phyloP scores from a whole-genome alignment of 2,888 invertebrate species.

The Diaphora mendica region DNA sequence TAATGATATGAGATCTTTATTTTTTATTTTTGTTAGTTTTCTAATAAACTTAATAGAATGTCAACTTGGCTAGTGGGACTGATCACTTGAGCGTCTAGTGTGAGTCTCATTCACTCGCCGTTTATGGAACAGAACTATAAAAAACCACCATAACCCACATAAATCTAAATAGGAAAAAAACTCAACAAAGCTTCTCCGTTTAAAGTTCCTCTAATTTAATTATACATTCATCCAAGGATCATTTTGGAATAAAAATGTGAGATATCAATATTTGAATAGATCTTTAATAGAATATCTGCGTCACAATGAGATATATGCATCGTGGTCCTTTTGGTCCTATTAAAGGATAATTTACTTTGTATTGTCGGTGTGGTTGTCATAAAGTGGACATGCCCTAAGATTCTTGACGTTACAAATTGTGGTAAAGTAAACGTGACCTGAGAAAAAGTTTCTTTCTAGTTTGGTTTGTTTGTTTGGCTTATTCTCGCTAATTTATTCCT shows the following conservation, averaged over 20 bases:
- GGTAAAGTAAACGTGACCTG: background rate
- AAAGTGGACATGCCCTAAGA: constrained; percentile 34
- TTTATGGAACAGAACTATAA: background rate
- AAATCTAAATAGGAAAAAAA: constrained; percentile 5
- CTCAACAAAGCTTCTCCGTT: constrained; percentile 11
- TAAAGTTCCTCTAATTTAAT: constrained; percentile 44
- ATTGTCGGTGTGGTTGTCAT: constrained; percentile 66
- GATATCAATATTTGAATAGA: constrained; percentile 46
- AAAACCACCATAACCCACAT: background rate
- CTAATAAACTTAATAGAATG: too few relatives aligned
- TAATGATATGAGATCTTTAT: too few relatives aligned
- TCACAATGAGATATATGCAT: constrained; percentile 40
- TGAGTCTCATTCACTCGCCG: background rate
- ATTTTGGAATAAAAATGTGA: constrained; percentile 29
- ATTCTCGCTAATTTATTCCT: background rate
- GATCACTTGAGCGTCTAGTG: too few relatives aligned
- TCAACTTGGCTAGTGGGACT: too few relatives aligned
- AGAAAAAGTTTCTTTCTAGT: background rate
- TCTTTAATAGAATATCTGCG: constrained; percentile 45
- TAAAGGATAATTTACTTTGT: constrained; percentile 77
- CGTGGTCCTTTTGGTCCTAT: constrained; percentile 50
- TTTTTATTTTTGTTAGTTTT: too few relatives aligned
- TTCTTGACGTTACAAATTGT: background rate
- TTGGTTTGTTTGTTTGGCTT: background rate
- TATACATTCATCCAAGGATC: constrained; percentile 44